Conservation (phyloP, 2,113 vertebrate species). For the Perognathus longimembris region DNA sequence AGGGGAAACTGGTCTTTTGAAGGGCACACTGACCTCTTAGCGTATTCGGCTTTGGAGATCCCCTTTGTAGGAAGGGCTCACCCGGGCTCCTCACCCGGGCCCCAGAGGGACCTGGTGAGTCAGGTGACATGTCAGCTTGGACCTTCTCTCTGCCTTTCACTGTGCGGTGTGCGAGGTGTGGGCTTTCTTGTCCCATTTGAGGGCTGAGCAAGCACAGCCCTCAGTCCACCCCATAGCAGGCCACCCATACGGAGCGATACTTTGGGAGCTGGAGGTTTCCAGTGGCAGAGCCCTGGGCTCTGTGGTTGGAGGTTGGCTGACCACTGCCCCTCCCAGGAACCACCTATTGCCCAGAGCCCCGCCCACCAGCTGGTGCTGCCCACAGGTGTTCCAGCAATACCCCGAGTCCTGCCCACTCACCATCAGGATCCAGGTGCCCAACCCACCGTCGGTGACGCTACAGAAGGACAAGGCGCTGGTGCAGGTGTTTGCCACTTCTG, state of each 20-base stretch:
- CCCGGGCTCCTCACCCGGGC: fast-evolving
- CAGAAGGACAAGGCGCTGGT: conserved; percentile 78
- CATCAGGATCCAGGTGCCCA: conserved; percentile 78
- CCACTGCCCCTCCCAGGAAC: fast-evolving
- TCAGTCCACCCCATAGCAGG: background rate
- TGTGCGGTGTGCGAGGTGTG: background rate
- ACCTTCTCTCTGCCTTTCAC: background rate
- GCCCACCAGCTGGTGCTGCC: fast-evolving
- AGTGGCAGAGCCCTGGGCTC: background rate
- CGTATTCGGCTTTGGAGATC: background rate
- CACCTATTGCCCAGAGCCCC: fast-evolving
- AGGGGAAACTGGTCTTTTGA: background rate
- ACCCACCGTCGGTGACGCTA: conserved; percentile 63
- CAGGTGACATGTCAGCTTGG: background rate
- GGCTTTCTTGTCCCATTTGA: background rate
- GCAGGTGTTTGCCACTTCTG: conserved; percentile 63
- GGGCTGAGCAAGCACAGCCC: background rate
- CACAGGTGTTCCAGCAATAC: conserved; percentile 81
- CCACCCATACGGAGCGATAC: no score
- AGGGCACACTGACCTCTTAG: background rate
- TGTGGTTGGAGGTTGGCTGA: background rate
- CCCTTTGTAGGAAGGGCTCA: background rate
- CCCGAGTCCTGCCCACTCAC: conserved; percentile 69
- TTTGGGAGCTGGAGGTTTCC: background rate
- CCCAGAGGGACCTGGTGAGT: background rate